These are phyloP conservation scores for Copidosoma aretas DNA, from an alignment of 2,888 invertebrate genomes.

Conservation along the genomic window DNA sequence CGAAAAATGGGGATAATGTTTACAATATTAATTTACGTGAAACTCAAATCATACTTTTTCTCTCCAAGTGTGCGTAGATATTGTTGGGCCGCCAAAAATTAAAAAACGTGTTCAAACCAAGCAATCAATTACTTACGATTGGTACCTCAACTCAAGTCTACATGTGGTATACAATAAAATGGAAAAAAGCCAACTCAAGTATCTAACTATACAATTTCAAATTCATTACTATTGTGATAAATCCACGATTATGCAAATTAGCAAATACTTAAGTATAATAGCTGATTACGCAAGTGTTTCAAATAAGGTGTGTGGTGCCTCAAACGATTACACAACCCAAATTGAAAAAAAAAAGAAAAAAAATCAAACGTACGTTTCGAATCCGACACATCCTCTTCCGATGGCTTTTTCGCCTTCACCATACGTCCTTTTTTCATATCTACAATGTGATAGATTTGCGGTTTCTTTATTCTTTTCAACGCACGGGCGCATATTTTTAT, in stretches of 20 bases:
- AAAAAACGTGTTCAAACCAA: too few species aligned
- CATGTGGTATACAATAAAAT: neutral
- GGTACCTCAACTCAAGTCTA: too few species aligned
- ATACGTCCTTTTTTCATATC: conserved; percentile 33
- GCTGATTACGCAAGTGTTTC: conserved; percentile 28
- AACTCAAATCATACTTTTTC: too few species aligned
- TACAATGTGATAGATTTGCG: conserved; percentile 26
- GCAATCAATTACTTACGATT: too few species aligned
- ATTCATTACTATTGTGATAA: conserved; percentile 4
- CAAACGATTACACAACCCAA: conserved; percentile 8
- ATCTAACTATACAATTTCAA: neutral
- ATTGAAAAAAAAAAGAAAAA: conserved; percentile 15
- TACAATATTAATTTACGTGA: too few species aligned
- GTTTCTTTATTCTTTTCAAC: conserved; percentile 9
- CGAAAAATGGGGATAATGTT: too few species aligned
- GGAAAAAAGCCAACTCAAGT: neutral
- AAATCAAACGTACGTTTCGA: conserved; percentile 37
- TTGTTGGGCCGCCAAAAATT: too few species aligned
- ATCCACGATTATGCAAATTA: conserved; percentile 18
- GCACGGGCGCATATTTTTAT: too few species aligned
- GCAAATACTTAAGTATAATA: conserved; percentile 33
- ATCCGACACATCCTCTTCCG: conserved; percentile 35
- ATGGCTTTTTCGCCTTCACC: conserved; percentile 20
- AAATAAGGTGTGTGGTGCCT: neutral
- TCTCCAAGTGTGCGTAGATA: too few species aligned